These are phyloP conservation scores for Verasper variegatus DNA, from an alignment of 2,113 vertebrate species.

Conservation along the genomic window DNA sequence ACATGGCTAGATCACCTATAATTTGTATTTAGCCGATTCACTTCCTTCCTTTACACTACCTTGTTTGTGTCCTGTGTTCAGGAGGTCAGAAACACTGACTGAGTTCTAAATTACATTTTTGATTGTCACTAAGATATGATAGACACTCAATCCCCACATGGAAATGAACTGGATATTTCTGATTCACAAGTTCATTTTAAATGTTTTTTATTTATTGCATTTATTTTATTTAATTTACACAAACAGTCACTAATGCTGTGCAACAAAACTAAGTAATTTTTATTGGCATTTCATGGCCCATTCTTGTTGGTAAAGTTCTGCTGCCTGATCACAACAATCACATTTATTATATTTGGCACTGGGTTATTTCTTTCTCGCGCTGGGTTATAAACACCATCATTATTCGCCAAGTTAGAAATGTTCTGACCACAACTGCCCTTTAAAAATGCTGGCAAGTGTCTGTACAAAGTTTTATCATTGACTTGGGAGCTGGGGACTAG, in stretches of 20 bases:
- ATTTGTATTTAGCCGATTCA: background rate
- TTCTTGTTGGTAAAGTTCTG: background rate
- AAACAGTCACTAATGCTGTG: background rate
- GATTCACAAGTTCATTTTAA: background rate
- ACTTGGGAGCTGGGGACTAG: background rate
- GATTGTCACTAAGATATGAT: constrained; percentile 1
- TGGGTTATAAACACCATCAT: constrained; percentile 9
- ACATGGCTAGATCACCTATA: background rate
- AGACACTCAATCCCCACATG: background rate
- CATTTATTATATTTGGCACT: background rate
- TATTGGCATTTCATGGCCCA: background rate
- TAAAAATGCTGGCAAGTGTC: constrained; percentile 36
- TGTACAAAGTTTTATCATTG: constrained; percentile 60
- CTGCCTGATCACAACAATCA: background rate
- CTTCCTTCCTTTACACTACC: background rate
- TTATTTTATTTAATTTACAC: background rate
- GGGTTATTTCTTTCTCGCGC: background rate
- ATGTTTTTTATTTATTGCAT: background rate
- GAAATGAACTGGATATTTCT: background rate
- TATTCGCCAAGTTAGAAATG: background rate
- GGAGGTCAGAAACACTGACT: too few relatives aligned
- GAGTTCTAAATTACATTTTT: constrained; percentile 11
- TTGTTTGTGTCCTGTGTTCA: too few relatives aligned
- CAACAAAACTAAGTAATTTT: too few relatives aligned
- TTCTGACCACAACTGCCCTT: constrained; percentile 8